These are phyloP conservation scores for Pachyseris speciosa DNA, from an alignment of 64 coral and sea anemone genomes.

Conservation along the genomic window DNA sequence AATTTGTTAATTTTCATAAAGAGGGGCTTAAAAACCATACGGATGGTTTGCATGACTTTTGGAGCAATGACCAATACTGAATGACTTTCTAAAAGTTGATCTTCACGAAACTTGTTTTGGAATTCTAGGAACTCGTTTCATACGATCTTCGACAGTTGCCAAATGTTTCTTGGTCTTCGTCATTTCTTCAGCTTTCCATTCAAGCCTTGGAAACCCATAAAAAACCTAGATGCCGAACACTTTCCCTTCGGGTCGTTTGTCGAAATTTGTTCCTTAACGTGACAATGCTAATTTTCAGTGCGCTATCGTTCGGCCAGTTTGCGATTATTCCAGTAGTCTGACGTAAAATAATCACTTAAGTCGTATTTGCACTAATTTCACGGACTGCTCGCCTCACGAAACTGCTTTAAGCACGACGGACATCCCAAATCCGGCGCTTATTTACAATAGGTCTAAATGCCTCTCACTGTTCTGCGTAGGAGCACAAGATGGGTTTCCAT, in stretches of 20 bases:
- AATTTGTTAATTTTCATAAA: neutral
- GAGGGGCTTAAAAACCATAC: neutral
- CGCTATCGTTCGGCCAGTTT: neutral
- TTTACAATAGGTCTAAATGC: too few species aligned
- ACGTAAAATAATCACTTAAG: slow-evolving; percentile 6
- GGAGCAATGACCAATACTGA: neutral
- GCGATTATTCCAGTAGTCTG: neutral
- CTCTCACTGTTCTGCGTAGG: too few species aligned
- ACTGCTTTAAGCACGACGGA: neutral
- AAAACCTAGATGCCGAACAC: neutral
- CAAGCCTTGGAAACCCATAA: neutral
- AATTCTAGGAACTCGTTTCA: neutral
- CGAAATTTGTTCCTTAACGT: neutral
- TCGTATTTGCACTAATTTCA: neutral
- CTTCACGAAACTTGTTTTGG: neutral
- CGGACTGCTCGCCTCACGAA: slow-evolving; percentile 13
- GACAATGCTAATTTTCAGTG: slow-evolving; percentile 7
- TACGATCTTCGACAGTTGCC: neutral
- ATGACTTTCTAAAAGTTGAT: neutral
- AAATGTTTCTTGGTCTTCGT: neutral
- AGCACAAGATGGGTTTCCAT: neutral
- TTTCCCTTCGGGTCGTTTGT: too few species aligned
- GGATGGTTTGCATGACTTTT: slow-evolving; percentile 20
- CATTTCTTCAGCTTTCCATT: too few species aligned
- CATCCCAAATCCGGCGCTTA: neutral